Conservation (phyloP, 2,113 vertebrate species). For the Ciconia maguari region DNA sequence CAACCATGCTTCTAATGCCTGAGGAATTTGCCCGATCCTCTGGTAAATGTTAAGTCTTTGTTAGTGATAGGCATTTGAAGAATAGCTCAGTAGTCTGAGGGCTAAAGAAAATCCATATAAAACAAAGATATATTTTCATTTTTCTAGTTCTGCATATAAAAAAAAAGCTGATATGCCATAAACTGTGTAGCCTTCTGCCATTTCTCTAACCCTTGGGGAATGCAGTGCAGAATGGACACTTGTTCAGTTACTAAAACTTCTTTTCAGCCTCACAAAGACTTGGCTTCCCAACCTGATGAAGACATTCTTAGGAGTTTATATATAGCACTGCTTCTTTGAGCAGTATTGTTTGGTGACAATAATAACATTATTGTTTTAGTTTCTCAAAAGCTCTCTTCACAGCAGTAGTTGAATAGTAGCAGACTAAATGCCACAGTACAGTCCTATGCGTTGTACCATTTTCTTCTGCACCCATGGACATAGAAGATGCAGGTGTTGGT, state of each 20-base stretch:
- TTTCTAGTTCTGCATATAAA: conserved; percentile 29
- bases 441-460: not conserved
- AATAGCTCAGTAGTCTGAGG: conserved; percentile 52
- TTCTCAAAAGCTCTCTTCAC: conserved; percentile 72
- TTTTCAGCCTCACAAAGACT: conserved; percentile 68
- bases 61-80: conserved; percentile 58
- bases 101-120: conserved; percentile 42
- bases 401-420: conserved; percentile 29
- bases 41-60: conserved; percentile 71
- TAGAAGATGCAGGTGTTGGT: not conserved
- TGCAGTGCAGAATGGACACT: conserved; percentile 61
- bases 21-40: conserved; percentile 64
- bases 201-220: conserved; percentile 71
- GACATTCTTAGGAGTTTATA: conserved; percentile 72
- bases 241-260: conserved; percentile 71
- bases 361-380: conserved; percentile 73
- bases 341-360: conserved; percentile 70
- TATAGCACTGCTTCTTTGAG: conserved; percentile 70
- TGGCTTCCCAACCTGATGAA: conserved; percentile 68
- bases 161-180: conserved; percentile 57
- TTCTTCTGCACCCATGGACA: not conserved
- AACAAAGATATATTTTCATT: conserved; percentile 69
- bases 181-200: conserved; percentile 59
- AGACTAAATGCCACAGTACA: not conserved
- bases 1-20: conserved; percentile 47